Evolutionary conservation across 2,888 invertebrate genomes (phyloP).

Genomic region (Plemyria rubiginata): DNA sequence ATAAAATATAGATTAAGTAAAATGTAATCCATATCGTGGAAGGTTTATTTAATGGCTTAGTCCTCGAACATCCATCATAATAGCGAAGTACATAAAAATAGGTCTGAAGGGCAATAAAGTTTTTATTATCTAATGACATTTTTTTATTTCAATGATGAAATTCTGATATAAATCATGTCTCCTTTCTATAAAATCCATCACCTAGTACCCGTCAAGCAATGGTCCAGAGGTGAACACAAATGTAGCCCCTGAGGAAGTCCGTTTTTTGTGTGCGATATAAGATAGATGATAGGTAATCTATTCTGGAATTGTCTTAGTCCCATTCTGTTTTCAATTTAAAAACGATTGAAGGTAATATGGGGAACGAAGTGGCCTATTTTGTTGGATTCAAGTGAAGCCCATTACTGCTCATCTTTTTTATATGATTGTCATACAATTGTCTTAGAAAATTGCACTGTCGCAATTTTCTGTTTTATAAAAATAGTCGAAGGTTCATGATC

Average conservation of each 20-base stretch:
- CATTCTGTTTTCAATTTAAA: conserved; percentile 35
- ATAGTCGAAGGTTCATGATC: conserved; percentile 68
- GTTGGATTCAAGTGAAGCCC: conserved; percentile 31
- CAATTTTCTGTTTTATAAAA: conserved; percentile 63
- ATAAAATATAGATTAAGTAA: conserved; percentile 49
- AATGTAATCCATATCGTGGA: conserved; percentile 44
- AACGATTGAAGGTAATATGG: conserved; percentile 35
- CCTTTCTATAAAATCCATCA: conserved; percentile 21
- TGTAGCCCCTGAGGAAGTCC: conserved; percentile 15
- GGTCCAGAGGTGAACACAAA: conserved; percentile 10
- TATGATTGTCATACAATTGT: conserved; percentile 49
- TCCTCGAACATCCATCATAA: conserved; percentile 52
- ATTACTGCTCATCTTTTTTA: conserved; percentile 37
- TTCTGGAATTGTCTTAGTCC: conserved; percentile 31
- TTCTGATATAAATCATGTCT: conserved; percentile 24
- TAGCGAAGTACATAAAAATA: conserved; percentile 42
- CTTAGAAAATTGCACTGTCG: conserved; percentile 57
- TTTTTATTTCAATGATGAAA: conserved; percentile 28
- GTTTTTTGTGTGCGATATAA: conserved; percentile 20
- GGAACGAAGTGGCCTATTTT: conserved; percentile 40
- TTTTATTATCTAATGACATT: conserved; percentile 31
- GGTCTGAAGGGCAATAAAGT: conserved; percentile 39
- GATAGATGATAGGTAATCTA: conserved; percentile 29
- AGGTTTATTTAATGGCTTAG: conserved; percentile 42
- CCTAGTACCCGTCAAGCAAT: conserved; percentile 10